Evolutionary conservation across 2,888 invertebrate genomes (phyloP).

Genomic region (Encarsia formosa): DNA sequence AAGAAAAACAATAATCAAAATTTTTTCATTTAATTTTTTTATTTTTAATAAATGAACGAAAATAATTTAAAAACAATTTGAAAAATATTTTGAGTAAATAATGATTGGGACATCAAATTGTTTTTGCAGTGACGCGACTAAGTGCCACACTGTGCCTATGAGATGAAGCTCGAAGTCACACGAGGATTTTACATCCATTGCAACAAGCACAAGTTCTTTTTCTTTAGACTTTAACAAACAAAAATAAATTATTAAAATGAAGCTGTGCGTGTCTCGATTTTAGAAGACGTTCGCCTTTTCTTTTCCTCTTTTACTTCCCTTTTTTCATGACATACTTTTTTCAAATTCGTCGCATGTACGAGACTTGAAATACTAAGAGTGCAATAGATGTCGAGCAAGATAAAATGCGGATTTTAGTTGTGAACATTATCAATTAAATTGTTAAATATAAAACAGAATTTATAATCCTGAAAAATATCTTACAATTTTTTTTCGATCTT

Average conservation of each 20-base stretch:
- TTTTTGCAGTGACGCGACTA: constrained; percentile 46
- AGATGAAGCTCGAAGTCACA: constrained; percentile 30
- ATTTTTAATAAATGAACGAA: too few species aligned
- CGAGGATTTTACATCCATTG: constrained; percentile 42
- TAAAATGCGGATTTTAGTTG: background rate
- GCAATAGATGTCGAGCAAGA: background rate
- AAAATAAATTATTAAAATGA: constrained; percentile 7
- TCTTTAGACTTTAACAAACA: constrained; percentile 30
- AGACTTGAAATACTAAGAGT: background rate
- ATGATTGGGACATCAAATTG: constrained; percentile 33
- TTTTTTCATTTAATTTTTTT: too few species aligned
- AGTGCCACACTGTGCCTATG: constrained; percentile 34
- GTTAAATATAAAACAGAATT: too few species aligned
- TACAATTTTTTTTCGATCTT: too few species aligned
- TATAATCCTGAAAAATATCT: too few species aligned
- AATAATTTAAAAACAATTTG: too few species aligned
- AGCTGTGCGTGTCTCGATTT: too few species aligned
- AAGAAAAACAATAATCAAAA: too few species aligned
- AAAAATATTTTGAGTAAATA: background rate
- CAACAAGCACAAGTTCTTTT: constrained; percentile 48
- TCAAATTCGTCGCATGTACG: background rate
- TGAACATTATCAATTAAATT: constrained; percentile 7
- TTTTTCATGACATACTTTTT: constrained; percentile 1
- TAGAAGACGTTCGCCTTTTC: background rate
- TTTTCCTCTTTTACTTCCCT: background rate